Conservation (phyloP, 2,888 invertebrate species). For the Patella depressa region DNA sequence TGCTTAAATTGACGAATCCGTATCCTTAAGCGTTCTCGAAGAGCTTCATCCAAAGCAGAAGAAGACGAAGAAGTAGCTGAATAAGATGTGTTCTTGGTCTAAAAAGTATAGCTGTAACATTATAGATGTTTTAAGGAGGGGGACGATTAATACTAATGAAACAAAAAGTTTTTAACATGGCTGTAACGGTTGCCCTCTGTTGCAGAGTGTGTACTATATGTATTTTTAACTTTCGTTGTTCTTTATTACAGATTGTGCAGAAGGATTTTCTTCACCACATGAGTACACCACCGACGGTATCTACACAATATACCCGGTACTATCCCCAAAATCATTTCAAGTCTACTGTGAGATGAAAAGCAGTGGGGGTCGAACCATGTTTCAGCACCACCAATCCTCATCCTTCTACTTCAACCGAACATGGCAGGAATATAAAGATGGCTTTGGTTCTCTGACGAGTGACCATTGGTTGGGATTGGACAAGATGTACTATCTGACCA, state of each 20-base stretch:
- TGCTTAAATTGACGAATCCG: too few relatives aligned
- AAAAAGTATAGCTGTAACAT: too few relatives aligned
- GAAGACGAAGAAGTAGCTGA: too few relatives aligned
- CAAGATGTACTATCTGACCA: slow-evolving; percentile 23
- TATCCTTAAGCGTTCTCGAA: too few relatives aligned
- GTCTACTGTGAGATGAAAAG: slow-evolving; percentile 8
- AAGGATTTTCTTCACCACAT: neutral
- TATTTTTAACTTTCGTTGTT: too few relatives aligned
- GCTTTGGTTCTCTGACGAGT: slow-evolving; percentile 8
- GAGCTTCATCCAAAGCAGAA: too few relatives aligned
- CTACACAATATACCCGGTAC: slow-evolving; percentile 8
- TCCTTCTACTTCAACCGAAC: slow-evolving; percentile 19
- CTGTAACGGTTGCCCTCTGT: too few relatives aligned
- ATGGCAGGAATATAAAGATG: slow-evolving; percentile 20
- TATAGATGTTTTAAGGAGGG: too few relatives aligned
- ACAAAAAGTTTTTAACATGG: too few relatives aligned
- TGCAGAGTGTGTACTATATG: too few relatives aligned
- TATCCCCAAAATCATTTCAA: slow-evolving; percentile 4
- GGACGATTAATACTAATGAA: too few relatives aligned
- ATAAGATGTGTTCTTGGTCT: too few relatives aligned
- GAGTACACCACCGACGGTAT: neutral
- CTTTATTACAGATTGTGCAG: slow-evolving; percentile 1
- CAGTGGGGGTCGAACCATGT: neutral
- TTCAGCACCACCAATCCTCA: neutral
- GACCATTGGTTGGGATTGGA: slow-evolving; percentile 24